Percentiles rank a stretch among this genome's conserved stretches.
phyloP scores from a whole-genome alignment of 2,113 vertebrate genomes.

The Cyprinodon variegatus region DNA sequence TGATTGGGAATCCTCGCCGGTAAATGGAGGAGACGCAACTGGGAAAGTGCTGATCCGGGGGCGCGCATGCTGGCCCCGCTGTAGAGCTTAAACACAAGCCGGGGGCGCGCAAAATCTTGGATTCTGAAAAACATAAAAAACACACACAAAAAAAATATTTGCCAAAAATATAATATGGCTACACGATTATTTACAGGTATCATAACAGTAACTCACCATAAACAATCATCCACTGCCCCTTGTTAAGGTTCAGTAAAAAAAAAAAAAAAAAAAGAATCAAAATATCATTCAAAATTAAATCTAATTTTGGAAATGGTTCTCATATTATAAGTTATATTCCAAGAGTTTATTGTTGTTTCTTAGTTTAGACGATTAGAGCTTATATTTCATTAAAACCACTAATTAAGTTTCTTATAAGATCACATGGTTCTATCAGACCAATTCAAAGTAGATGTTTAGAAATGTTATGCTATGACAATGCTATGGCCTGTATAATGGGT shows the following conservation, averaged over 20 bases:
- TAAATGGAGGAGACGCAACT: slow-evolving; percentile 77
- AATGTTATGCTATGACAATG: not conserved
- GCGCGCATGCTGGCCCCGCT: slow-evolving; percentile 47
- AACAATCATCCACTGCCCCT: not conserved
- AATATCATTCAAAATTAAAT: not conserved
- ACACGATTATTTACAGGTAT: not conserved
- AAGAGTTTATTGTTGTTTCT: too few species aligned
- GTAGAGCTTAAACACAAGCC: slow-evolving; percentile 24
- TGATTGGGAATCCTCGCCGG: slow-evolving; percentile 73
- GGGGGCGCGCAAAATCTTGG: slow-evolving; percentile 40
- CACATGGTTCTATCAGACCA: not conserved
- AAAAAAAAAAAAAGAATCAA: not conserved
- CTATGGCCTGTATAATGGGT: too few species aligned
- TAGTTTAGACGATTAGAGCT: too few species aligned
- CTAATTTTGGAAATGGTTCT: not conserved
- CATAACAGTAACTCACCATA: not conserved
- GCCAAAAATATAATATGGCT: too few species aligned
- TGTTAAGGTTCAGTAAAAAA: not conserved
- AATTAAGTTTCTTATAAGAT: not conserved
- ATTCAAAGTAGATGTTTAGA: not conserved
- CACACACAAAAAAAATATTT: too few species aligned
- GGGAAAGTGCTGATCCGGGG: slow-evolving; percentile 67
- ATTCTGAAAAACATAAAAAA: not conserved
- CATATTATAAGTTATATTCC: not conserved
- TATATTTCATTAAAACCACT: not conserved